Conservation (phyloP, 2,113 vertebrate genomes). For the Anguilla rostrata region DNA sequence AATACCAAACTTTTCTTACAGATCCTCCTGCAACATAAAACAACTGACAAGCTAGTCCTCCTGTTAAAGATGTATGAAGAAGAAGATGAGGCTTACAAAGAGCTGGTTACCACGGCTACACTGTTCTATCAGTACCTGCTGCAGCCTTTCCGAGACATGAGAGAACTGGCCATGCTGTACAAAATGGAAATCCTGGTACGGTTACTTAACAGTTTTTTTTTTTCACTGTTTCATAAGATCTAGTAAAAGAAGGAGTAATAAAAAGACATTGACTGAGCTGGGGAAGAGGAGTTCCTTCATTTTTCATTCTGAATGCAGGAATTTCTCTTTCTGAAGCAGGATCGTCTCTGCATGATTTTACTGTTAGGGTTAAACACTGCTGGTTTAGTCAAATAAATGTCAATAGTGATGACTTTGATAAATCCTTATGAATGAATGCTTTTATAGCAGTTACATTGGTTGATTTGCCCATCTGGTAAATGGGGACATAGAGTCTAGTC, state of each 20-base stretch:
- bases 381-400: neutral
- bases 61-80: slow-evolving; percentile 84
- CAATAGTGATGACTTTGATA: neutral
- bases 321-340: neutral
- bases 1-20: slow-evolving; percentile 49
- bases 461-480: neutral
- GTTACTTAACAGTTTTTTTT: slow-evolving; percentile 33
- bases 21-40: slow-evolving; percentile 79
- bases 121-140: slow-evolving; percentile 90
- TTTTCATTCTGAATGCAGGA: neutral
- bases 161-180: slow-evolving; percentile 86
- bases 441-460: neutral
- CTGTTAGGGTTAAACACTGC: neutral
- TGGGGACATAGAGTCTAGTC: neutral
- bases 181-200: slow-evolving; percentile 89
- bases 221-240: neutral
- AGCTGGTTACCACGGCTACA: slow-evolving; percentile 83
- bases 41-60: slow-evolving; percentile 76
- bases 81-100: slow-evolving; percentile 84
- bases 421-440: neutral
- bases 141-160: slow-evolving; percentile 91
- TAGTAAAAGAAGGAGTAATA: neutral
- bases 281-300: neutral
- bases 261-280: neutral
- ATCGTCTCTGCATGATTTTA: neutral